A percentile compares a stretch with the other conserved stretches of the same genome.
Evolutionary conservation across 2,888 invertebrate genomes (phyloP).

Genomic region (Ditylenchus weischeri): DNA sequence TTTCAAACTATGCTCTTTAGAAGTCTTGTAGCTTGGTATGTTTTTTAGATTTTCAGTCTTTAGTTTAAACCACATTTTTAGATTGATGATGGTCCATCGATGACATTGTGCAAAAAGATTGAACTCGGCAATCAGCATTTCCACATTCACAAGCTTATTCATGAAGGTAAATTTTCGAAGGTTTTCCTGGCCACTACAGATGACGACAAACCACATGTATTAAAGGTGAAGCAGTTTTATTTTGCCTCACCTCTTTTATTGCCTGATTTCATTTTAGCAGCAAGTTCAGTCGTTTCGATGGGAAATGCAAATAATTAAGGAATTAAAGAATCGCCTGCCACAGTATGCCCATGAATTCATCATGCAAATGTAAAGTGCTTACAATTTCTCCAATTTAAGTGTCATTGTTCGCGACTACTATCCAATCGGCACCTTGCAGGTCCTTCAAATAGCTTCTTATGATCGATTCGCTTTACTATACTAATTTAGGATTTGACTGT

Average conservation of each 20-base stretch:
- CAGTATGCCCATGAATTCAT: conserved; percentile 43
- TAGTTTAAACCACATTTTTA: neutral
- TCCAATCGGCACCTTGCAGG: neutral
- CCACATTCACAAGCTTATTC: conserved; percentile 54
- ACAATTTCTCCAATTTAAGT: neutral
- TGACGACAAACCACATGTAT: conserved; percentile 31
- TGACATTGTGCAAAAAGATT: conserved; percentile 32
- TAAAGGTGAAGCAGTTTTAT: conserved; percentile 32
- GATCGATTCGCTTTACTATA: too few species aligned
- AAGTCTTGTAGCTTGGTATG: too few species aligned
- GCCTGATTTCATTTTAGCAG: conserved; percentile 32
- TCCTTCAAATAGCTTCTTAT: neutral
- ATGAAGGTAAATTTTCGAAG: conserved; percentile 61
- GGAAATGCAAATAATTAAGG: conserved; percentile 85
- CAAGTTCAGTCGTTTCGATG: conserved; percentile 75
- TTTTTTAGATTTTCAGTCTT: too few species aligned
- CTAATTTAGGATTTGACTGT: conserved; percentile 3
- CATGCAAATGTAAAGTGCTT: conserved; percentile 70
- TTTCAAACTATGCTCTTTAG: too few species aligned
- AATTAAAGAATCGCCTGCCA: conserved; percentile 25
- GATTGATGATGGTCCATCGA: conserved; percentile 28
- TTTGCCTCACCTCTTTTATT: neutral
- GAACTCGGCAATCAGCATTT: conserved; percentile 54
- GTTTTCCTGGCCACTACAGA: conserved; percentile 53
- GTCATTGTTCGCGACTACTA: conserved; percentile 6